phyloP scores from a whole-genome alignment of 64 coral and sea anemone species.

The Montipora foliosa region DNA sequence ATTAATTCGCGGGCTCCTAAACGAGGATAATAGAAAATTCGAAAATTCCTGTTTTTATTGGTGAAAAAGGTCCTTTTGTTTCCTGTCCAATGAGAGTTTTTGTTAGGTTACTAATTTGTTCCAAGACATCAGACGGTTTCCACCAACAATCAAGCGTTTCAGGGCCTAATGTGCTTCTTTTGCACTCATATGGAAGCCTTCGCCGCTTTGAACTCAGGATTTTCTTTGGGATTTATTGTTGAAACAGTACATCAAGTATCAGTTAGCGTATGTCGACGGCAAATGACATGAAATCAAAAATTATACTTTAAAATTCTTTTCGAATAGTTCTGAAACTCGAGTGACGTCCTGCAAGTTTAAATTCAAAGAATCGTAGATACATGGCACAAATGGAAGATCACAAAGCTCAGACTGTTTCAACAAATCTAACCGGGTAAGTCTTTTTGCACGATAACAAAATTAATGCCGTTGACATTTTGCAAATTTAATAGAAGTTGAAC shows the following conservation, averaged over 20 bases:
- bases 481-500: too few species aligned
- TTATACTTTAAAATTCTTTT: too few species aligned
- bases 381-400: neutral
- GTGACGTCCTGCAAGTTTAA: too few species aligned
- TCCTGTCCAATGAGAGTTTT: slow-evolving; percentile 9
- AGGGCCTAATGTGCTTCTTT: neutral
- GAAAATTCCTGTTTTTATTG: slow-evolving; percentile 34
- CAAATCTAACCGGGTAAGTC: neutral
- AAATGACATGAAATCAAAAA: too few species aligned
- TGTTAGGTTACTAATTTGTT: neutral
- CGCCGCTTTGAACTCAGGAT: neutral
- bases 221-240: neutral
- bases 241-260: too few species aligned
- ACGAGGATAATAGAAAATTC: neutral
- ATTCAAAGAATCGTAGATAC: neutral
- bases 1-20: neutral
- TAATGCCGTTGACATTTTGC: neutral
- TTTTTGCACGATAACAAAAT: neutral
- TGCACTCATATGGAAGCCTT: too few species aligned
- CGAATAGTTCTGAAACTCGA: too few species aligned
- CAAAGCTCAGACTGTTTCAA: neutral
- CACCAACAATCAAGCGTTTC: neutral
- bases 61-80: neutral
- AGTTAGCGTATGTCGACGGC: too few species aligned
- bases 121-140: slow-evolving; percentile 25